Conservation (phyloP, 2,888 invertebrate species). For the Colostygia pectinataria region DNA sequence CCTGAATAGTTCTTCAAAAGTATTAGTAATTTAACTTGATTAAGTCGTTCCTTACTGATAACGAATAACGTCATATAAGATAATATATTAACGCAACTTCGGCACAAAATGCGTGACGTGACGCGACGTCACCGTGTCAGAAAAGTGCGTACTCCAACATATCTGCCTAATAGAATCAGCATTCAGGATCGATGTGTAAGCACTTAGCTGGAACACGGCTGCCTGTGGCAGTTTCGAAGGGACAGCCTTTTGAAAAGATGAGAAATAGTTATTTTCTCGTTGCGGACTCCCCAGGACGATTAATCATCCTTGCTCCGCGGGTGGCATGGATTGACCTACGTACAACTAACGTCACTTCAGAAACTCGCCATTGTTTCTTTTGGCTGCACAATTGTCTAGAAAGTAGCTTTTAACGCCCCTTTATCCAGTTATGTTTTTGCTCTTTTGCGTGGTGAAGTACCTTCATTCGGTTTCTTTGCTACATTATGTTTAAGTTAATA, state of each 20-base stretch:
- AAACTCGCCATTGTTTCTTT: constrained; percentile 44
- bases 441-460: constrained; percentile 6
- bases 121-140: constrained; percentile 17
- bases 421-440: constrained; percentile 17
- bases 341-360: constrained; percentile 51
- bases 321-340: constrained; percentile 68
- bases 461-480: too few species aligned
- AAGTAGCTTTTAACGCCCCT: constrained; percentile 11
- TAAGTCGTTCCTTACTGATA: too few species aligned
- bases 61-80: too few species aligned
- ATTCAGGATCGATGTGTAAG: constrained; percentile 60
- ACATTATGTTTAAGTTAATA: too few species aligned
- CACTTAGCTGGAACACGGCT: constrained; percentile 60
- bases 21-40: too few species aligned
- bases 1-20: too few species aligned
- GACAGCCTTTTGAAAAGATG: constrained; percentile 72
- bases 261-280: constrained; percentile 75
- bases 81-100: constrained; percentile 11
- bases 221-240: constrained; percentile 65
- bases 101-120: constrained; percentile 1
- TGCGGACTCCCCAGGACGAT: constrained; percentile 65
- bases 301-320: constrained; percentile 71
- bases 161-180: constrained; percentile 47
- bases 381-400: constrained; percentile 30
- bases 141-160: constrained; percentile 30